A percentile compares a stretch with the other conserved stretches of the same genome.
These are phyloP conservation scores for Lasiommata megera DNA, from an alignment of 2,888 invertebrate species.

Conservation along the genomic window DNA sequence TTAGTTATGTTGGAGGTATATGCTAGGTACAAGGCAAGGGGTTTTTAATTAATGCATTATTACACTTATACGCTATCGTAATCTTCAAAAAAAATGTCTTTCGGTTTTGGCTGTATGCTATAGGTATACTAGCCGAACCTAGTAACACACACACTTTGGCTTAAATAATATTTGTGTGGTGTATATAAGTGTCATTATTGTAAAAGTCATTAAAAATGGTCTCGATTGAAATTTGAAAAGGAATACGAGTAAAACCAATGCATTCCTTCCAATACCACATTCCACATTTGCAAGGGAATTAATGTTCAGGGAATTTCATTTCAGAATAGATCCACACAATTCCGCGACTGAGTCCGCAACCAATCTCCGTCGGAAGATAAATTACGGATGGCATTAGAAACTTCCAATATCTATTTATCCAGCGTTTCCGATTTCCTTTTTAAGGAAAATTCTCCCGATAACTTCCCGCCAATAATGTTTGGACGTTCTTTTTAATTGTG, in stretches of 20 bases:
- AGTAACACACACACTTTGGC: too few relatives aligned
- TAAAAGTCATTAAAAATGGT: conserved; percentile 6
- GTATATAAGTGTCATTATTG: not conserved
- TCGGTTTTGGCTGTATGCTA: too few relatives aligned
- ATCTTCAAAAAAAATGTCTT: too few relatives aligned
- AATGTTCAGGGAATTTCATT: conserved; percentile 33
- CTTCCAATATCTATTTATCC: conserved; percentile 33
- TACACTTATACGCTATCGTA: too few relatives aligned
- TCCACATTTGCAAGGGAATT: conserved; percentile 31
- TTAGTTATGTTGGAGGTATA: too few relatives aligned
- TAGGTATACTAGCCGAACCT: too few relatives aligned
- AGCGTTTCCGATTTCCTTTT: conserved; percentile 28
- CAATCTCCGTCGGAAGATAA: conserved; percentile 37
- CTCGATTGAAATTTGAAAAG: conserved; percentile 3
- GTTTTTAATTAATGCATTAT: too few relatives aligned
- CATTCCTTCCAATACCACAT: conserved; percentile 20
- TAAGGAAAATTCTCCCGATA: conserved; percentile 14
- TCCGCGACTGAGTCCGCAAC: conserved; percentile 33
- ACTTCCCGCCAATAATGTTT: conserved; percentile 24
- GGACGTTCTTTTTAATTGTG: conserved; percentile 5
- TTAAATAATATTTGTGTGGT: too few relatives aligned
- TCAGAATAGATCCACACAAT: conserved; percentile 34
- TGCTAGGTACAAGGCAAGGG: too few relatives aligned
- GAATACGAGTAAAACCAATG: conserved; percentile 13
- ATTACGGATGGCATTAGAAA: conserved; percentile 36